These are phyloP conservation scores for Cardiocondyla obscurior DNA, from an alignment of 1,140 invertebrate species.

Conservation along the genomic window DNA sequence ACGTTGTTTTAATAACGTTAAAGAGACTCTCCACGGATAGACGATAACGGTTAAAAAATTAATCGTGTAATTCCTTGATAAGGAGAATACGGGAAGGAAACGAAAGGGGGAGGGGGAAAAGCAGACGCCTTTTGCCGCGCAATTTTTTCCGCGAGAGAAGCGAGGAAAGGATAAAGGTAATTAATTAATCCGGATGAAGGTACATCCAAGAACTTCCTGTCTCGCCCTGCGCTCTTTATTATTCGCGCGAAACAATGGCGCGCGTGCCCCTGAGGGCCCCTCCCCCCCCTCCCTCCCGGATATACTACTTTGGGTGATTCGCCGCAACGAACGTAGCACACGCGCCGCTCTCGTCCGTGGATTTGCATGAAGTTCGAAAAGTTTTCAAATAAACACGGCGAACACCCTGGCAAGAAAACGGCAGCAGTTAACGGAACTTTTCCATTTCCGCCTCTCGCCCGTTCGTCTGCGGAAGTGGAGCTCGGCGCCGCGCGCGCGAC, in stretches of 20 bases:
- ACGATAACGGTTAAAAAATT: conserved; percentile 38
- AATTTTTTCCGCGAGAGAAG: conserved; percentile 52
- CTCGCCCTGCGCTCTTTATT: conserved; percentile 59
- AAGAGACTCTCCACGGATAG: neutral
- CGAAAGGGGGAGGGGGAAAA: neutral
- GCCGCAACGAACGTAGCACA: conserved; percentile 61
- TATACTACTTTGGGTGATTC: conserved; percentile 68
- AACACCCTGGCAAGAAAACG: conserved; percentile 42
- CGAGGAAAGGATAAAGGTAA: conserved; percentile 36
- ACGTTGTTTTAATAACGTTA: conserved; percentile 18
- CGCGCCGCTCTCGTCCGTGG: conserved; percentile 45
- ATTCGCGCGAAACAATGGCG: conserved; percentile 67
- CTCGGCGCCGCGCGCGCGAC: conserved; percentile 25
- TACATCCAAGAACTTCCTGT: conserved; percentile 68
- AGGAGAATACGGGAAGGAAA: neutral
- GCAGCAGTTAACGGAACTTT: conserved; percentile 65
- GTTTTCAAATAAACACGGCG: conserved; percentile 70
- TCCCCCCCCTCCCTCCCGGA: too few species aligned
- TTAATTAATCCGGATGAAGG: conserved; percentile 69
- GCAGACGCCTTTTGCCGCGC: neutral
- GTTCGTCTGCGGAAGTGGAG: conserved; percentile 13
- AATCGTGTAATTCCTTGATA: conserved; percentile 16
- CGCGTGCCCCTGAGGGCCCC: conserved; percentile 51
- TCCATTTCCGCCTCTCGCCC: conserved; percentile 57
- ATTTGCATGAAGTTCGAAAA: conserved; percentile 70